Evolutionary conservation across 2,113 vertebrate genomes (phyloP), one percentile per base, ranked within the genome.

Genomic region (Regulus satrapa): DNA sequence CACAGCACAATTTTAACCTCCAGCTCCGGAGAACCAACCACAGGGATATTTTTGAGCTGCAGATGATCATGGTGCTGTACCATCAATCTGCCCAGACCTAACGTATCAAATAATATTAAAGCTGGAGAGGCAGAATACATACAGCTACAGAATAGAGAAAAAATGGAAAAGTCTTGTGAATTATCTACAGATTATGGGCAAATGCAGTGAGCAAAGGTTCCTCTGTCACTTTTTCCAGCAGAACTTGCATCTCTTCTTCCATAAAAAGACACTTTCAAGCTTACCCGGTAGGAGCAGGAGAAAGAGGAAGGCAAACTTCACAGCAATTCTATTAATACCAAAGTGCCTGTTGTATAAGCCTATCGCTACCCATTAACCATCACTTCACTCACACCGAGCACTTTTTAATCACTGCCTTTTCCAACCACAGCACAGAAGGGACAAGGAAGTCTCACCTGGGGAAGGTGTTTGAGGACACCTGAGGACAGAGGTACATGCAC

Each of bases 181-280:
- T 84, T n/a, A 29, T 36, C 38, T 48, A 34, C 7, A 45, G 26
- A 75, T 49, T 13, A 69, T 23, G 76, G 64, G 45, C 24, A 78
- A 59, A 75, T 2, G 1, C 15, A n/a, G 31, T 2, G 26, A 84
- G n/a, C 31, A 77, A 93, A 73, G 24, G 31, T 38, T 54, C 34
- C 40, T 49, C 49, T 21, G 25, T 10, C 12, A 5, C 26, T 77
- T 54, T 62, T 14, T 72, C 51, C 80, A 87, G 46, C 24, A 84
- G 51, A 78, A 67, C 12, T 74, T 48, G 20, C 24, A 61, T 41
- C 40, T 89, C 48, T 12, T 67, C 52, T 91, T 76, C 69, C 87
- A 75, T 88, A 69, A 88, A 94, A 90, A 85, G 38, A 24, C 11
- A 59, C 34, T 93, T 92, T 46, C 45, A 82, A 52, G 38, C 29